Base-by-base conservation (phyloP, 2,888 invertebrate species). In the Xanthorhoe designata region DNA sequence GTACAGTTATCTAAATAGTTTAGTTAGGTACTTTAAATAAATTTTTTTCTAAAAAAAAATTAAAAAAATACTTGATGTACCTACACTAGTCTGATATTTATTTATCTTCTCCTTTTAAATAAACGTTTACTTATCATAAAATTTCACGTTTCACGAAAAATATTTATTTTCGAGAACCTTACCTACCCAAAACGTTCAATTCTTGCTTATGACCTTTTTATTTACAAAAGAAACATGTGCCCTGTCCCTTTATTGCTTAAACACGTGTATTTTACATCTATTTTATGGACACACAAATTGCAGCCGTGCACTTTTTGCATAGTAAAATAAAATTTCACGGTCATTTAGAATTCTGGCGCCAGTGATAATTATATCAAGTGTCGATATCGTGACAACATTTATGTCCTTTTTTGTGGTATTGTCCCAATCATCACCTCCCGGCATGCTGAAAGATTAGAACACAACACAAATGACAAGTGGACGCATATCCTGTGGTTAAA, bases 321-420 rank as follows among this genome's bases (percentile, higher is more conserved):
- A 24, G 10, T 63, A 52, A 60, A 50, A 54, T 63, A 51, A 35
- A 64, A 66, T 52, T 67, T 68, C 24, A 64, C 61, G 61, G 64
- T 18, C 32, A 24, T 51, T 63, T 42, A 38, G 55, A 65, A 61
- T 10, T 17, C 52, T 64, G 68, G 64, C 68, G 68, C 68, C 68
- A 57, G 57, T 58, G 18, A 58, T 57, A n/a, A n/a, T n/a, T n/a
- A 60, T 51, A 61, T 64, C 57, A 67, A 63, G 64, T 58, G 53
- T 64, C 57, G 60, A 56, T 49, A 42, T 68, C 6, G 50, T 57
- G 61, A 49, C 53, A 61, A 42, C 58, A 6, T 42, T 7, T 32
- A 18, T 45, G 51, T 35, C 13, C 17, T 15, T 62, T 66, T 62
- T 66, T 60, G 15, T 51, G n/a, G 19, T 24, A 0, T 32, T 47